These are phyloP conservation scores for Hycleus phaleratus DNA, from an alignment of 1,140 invertebrate species.

Conservation along the genomic window DNA sequence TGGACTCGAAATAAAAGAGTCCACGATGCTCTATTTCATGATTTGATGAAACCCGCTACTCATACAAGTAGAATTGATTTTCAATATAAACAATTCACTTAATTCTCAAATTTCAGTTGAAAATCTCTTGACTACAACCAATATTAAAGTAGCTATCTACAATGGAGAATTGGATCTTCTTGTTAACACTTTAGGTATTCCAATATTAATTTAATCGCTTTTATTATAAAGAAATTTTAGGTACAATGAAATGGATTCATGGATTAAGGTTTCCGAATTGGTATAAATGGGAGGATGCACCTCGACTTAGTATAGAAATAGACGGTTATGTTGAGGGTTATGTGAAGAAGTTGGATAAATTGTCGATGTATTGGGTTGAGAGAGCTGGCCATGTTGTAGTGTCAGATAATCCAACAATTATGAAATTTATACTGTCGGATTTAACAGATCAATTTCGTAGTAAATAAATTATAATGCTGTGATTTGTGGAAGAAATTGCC, in stretches of 20 bases:
- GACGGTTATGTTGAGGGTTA: slow-evolving; percentile 21
- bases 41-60: slow-evolving; percentile 82
- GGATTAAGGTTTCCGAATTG: slow-evolving; percentile 53
- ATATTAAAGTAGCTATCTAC: slow-evolving; percentile 59
- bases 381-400: slow-evolving; percentile 25
- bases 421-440: too few species aligned
- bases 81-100: not conserved
- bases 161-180: slow-evolving; percentile 65
- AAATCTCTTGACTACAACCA: slow-evolving; percentile 58
- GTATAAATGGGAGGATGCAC: slow-evolving; percentile 13
- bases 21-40: slow-evolving; percentile 53
- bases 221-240: slow-evolving; percentile 34
- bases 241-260: slow-evolving; percentile 63
- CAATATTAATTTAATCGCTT: not conserved
- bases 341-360: slow-evolving; percentile 17
- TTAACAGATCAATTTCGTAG: too few species aligned
- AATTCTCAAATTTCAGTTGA: slow-evolving; percentile 51
- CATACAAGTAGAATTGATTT: slow-evolving; percentile 45
- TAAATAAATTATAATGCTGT: too few species aligned
- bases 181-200: slow-evolving; percentile 56
- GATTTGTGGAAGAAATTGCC: too few species aligned
- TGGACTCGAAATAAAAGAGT: slow-evolving; percentile 52
- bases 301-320: slow-evolving; percentile 11
- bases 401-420: slow-evolving; percentile 16
- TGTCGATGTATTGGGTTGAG: slow-evolving; percentile 25